Evolutionary conservation across 2,888 invertebrate genomes (phyloP), one percentile per base, ranked within the genome.

Genomic region (Punctoribates punctum): DNA sequence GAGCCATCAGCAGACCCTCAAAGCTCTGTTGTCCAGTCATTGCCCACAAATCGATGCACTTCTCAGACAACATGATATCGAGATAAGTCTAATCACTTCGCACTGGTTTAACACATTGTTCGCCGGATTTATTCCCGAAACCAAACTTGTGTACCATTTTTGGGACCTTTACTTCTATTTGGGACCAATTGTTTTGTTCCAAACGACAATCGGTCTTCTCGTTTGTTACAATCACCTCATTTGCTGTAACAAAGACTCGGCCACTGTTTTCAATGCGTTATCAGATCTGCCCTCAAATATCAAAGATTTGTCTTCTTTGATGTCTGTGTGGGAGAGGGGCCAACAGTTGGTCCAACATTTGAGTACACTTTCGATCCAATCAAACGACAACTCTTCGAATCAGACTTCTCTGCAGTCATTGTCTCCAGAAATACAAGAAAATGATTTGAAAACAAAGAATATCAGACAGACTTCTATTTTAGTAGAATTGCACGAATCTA

Each of bases 121-220:
- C 85, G 94, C 98, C 0, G 95, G 94, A 83, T 70, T 62, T 29
- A 96, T 97, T 73, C 93, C 98, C 3, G 94, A 96, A 82, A 95
- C 95, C 89, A 94, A 93, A 86, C 93, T 96, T 80, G 87, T 99
- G 78, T 86, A 92, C 60, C 88, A 97, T 79, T 89, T 98, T 80
- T 99, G 99, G 98, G 99, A 99, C 85, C 87, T 96, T 80, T 94
- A 99, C 84, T 96, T 97, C 85, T 91, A 94, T 82, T 95, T 96
- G 84, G 98, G 99, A 46, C 95, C 96, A 42, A 89, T 94, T 78
- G 91, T 96, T 34, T 87, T 99, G 60, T 98, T 99, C 84, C 94
- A 96, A 87, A 88, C 93, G 38, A 95, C 96, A 2, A 86, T 97
- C 77, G 96, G 95, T 77, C 94, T 98, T 93, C 86, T 97, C 13